Base-by-base conservation (phyloP, 2,113 vertebrate species). In the Hippocampus mohnikei region DNA sequence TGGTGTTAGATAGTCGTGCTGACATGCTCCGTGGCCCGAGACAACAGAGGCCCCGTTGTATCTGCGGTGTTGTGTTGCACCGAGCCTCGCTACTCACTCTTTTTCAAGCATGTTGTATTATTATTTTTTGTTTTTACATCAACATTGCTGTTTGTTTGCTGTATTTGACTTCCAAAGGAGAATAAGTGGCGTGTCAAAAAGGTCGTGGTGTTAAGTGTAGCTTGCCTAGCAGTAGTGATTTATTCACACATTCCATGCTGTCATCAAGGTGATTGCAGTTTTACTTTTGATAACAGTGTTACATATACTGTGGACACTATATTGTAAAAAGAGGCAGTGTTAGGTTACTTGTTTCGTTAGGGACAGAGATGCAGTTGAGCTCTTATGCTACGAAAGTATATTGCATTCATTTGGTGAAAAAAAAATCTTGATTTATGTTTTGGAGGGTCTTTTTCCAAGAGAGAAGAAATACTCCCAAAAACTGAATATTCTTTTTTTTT, bases 81-180 rank as follows among this genome's bases (percentile, higher is more conserved):
- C 75, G 56, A 76, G 77, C 71, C 69, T 75, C 79, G 27, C 63
- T 16, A 46, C 63, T 83, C 74, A 72, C 76, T 41, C 81, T 74
- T 79, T 81, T 78, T 71, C 61, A 82, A 79, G 86, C 89, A 87
- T 86, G 87, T 77, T 81, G 77, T 71, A 76, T 87, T 79, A 69
- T 33, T 33, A 33, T 29, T 29, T 29, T 82, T 82, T 73, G 79
- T 72, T 81, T 33, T 53, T 21, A 56, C 20, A 67, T 75, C 72
- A 75, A 61, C 66, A 84, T 53, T 85, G 71, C 78, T 85, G 81
- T 70, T 76, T 70, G 81, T 71, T 75, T 71, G 25, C 8, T 29
- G 65, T n/a, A 66, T 37, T 66, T 61, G 68, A 67, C 53, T 59
- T 70, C 37, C 74, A 6, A 70, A 79, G 71, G 27, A 42, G 71